Evolutionary conservation across 1,140 invertebrate genomes (phyloP), one percentile per base, ranked within the genome.

Genomic region (Atopsyche davidsoni): DNA sequence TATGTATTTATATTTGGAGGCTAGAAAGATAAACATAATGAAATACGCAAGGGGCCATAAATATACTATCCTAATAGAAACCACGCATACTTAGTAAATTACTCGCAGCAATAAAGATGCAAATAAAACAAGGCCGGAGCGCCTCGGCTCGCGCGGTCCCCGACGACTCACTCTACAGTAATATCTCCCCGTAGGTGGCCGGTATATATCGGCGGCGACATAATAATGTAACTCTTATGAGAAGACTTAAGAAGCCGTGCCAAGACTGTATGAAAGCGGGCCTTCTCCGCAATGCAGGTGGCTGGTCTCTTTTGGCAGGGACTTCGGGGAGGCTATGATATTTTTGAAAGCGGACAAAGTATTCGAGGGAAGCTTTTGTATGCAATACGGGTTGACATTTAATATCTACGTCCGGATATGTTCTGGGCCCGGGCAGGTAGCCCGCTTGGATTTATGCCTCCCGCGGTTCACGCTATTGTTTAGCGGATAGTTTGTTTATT

Each of bases 151-250:
- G n/a, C n/a, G n/a, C n/a, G n/a, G n/a, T n/a, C n/a, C n/a, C n/a
- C n/a, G n/a, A n/a, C n/a, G n/a, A n/a, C n/a, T n/a, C n/a, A n/a
- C n/a, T n/a, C n/a, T n/a, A 25, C 17, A 17, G 13, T 49, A 41
- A 28, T 21, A 47, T 19, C 17, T 19, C 9, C 16, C 23, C 41
- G 41, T 50, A 39, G 41, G 34, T 23, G 53, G 46, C 53, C 53
- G 44, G 53, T 41, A 53, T 58, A 54, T 58, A 57, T 57, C 47
- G 55, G 51, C 42, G 57, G 49, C 53, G 57, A 59, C 57, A 56
- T 59, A 59, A 59, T 59, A 59, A 59, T 59, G 54, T 59, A 57
- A 53, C 53, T 59, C 57, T 59, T 57, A 59, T 52, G 57, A 59
- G 57, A 56, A 52, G 54, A 46, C 51, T 59, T 57, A 59, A 57